A percentile compares a stretch with the other conserved stretches of the same genome.
These are phyloP conservation scores for Zosterops borbonicus DNA, from an alignment of 2,113 vertebrate species.

Conservation along the genomic window DNA sequence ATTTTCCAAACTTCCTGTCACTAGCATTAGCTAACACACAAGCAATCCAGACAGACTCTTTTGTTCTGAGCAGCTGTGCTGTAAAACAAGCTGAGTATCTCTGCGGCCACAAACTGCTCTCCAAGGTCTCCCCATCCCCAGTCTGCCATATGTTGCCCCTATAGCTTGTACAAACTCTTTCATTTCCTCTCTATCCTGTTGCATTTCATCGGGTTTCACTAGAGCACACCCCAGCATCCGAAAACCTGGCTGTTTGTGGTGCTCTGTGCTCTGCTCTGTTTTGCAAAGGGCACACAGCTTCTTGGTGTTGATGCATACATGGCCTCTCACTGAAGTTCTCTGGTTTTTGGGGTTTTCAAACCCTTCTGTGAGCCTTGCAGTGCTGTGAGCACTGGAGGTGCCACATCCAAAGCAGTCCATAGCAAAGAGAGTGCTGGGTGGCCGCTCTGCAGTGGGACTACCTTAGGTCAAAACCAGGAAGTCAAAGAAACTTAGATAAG, in stretches of 20 bases:
- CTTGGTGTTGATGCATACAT: not conserved
- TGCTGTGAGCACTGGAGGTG: not conserved
- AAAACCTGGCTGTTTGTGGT: not conserved
- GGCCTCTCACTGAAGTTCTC: not conserved
- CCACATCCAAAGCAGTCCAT: not conserved
- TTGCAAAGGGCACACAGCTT: not conserved
- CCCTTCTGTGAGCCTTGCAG: not conserved
- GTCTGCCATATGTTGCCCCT: conserved; percentile 50
- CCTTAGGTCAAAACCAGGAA: not conserved
- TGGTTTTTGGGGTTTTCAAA: not conserved
- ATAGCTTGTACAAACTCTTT: conserved; percentile 38
- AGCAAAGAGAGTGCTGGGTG: not conserved
- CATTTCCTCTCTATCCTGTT: conserved; percentile 50
- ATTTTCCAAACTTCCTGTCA: conserved; percentile 57
- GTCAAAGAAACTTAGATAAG: not conserved
- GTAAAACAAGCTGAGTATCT: conserved; percentile 51
- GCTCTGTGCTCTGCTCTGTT: not conserved
- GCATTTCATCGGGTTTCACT: conserved; percentile 39
- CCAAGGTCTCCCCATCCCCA: conserved; percentile 31
- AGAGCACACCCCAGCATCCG: not conserved
- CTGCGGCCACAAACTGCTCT: conserved; percentile 27
- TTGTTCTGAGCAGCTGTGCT: conserved; percentile 64
- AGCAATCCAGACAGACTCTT: not conserved
- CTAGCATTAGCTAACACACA: conserved; percentile 37
- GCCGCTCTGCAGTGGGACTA: not conserved